phyloP scores from a whole-genome alignment of 2,888 invertebrate genomes.

The Phasia obesa region DNA sequence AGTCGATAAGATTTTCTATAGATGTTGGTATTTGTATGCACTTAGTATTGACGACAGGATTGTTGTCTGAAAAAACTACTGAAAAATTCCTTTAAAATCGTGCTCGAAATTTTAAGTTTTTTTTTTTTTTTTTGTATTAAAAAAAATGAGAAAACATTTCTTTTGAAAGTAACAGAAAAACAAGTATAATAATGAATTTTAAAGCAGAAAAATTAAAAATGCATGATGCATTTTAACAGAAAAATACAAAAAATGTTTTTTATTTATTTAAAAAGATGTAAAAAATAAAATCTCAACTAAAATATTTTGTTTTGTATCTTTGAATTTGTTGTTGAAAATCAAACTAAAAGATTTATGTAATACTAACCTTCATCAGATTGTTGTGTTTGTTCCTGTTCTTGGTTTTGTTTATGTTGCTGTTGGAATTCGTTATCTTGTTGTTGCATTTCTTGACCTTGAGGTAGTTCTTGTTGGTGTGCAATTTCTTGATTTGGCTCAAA shows the following conservation, averaged over 20 bases:
- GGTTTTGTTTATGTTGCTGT: constrained; percentile 36
- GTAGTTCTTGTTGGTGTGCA: constrained; percentile 45
- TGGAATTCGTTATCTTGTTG: constrained; percentile 36
- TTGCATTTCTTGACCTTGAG: constrained; percentile 32
- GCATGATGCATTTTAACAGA: constrained; percentile 12
- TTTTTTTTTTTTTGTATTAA: constrained; percentile 17
- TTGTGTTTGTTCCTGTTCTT: constrained; percentile 44
- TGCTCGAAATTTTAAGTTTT: constrained; percentile 63
- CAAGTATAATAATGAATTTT: constrained; percentile 34
- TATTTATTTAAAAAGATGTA: constrained; percentile 13
- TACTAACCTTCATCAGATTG: constrained; percentile 63
- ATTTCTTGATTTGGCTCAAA: constrained; percentile 26
- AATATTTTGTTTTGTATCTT: constrained; percentile 30
- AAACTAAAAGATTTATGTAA: constrained; percentile 8
- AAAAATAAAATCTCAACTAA: neutral
- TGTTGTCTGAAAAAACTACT: constrained; percentile 83
- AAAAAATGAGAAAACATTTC: constrained; percentile 21
- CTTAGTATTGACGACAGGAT: constrained; percentile 74
- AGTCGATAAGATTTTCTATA: constrained; percentile 84
- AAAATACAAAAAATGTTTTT: neutral
- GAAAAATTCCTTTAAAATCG: constrained; percentile 81
- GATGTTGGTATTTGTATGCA: constrained; percentile 82
- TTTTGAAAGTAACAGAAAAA: constrained; percentile 37
- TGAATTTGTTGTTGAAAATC: constrained; percentile 20
- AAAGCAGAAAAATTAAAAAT: constrained; percentile 14